A percentile compares a stretch with the other conserved stretches of the same genome.
Evolutionary conservation across 2,113 vertebrate species (phyloP).

Genomic region (Phocoena phocoena): DNA sequence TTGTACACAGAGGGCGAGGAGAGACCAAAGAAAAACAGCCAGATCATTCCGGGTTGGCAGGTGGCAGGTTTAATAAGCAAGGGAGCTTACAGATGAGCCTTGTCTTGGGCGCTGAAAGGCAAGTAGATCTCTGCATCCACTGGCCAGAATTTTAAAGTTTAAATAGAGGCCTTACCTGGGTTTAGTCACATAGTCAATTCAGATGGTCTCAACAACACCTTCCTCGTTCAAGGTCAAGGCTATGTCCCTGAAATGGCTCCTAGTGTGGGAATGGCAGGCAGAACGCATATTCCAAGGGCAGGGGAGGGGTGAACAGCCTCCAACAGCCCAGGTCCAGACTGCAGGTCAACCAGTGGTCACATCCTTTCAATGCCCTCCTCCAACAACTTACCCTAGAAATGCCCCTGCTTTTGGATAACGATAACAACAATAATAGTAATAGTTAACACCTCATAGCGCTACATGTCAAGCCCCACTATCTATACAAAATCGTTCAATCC

Average conservation of each 20-base stretch:
- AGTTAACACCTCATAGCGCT: fast-evolving
- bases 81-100: background rate
- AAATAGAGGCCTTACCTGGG: background rate
- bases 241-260: background rate
- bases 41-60: background rate
- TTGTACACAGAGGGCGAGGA: background rate
- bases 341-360: background rate
- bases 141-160: background rate
- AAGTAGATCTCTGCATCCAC: background rate
- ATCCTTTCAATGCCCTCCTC: background rate
- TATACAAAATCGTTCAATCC: fast-evolving
- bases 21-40: background rate
- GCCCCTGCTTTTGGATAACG: background rate
- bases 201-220: background rate
- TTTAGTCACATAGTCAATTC: background rate
- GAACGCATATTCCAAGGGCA: background rate
- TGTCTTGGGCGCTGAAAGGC: fast-evolving
- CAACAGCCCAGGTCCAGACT: background rate
- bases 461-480: fast-evolving
- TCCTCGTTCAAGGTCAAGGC: background rate
- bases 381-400: background rate
- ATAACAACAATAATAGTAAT: fast-evolving
- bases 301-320: background rate
- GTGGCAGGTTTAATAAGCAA: background rate
- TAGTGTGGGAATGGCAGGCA: background rate